phyloP scores from a whole-genome alignment of 2,797 vertebrate genomes.

The Caiman crocodilus region DNA sequence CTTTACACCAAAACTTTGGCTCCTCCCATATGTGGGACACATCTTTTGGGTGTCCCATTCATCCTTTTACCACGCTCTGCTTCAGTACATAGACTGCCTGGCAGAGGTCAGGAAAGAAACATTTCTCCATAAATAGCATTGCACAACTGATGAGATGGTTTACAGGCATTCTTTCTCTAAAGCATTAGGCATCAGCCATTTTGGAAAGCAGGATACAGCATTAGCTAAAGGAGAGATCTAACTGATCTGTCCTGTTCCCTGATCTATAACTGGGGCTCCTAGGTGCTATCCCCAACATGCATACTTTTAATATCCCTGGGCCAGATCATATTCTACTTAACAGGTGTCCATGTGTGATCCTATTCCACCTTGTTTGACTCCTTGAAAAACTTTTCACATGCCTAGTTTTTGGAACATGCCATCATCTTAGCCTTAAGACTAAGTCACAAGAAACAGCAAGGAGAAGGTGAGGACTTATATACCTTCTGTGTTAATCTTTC shows the following conservation, averaged over 20 bases:
- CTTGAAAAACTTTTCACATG: too few relatives aligned
- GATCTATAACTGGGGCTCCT: neutral
- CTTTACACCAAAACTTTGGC: neutral
- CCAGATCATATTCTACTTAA: too few relatives aligned
- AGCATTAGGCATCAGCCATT: constrained; percentile 9
- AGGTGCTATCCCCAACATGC: neutral
- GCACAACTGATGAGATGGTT: constrained; percentile 10
- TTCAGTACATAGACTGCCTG: neutral
- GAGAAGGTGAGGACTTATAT: too few relatives aligned
- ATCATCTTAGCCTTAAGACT: too few relatives aligned
- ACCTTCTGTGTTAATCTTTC: too few relatives aligned
- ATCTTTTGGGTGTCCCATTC: neutral
- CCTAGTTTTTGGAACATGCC: too few relatives aligned
- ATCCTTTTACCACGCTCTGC: neutral
- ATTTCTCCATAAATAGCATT: constrained; percentile 7
- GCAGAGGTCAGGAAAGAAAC: neutral
- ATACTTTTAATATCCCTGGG: neutral
- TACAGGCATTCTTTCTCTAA: constrained; percentile 2
- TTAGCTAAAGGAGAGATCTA: neutral
- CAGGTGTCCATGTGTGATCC: too few relatives aligned
- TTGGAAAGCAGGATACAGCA: neutral
- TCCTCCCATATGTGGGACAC: neutral
- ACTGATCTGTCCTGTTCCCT: neutral
- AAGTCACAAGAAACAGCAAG: too few relatives aligned
- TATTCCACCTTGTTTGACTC: too few relatives aligned